A percentile compares a stretch with the other conserved stretches of the same genome.
Conservation (phyloP, 1,140 invertebrate species). For the Phthorimaea operculella region DNA sequence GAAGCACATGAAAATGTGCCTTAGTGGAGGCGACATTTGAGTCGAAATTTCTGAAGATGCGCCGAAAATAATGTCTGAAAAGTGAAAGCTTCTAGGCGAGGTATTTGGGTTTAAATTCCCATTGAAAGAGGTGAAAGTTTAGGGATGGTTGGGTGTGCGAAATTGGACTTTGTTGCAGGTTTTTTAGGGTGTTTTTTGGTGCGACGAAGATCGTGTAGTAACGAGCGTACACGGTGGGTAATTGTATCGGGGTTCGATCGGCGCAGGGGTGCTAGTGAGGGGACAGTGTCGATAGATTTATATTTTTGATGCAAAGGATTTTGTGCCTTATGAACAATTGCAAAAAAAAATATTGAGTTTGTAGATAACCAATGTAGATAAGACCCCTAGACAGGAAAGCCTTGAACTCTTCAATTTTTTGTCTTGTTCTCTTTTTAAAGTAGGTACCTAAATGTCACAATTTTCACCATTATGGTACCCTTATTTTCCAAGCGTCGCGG, state of each 20-base stretch:
- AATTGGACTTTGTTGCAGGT: constrained; percentile 23
- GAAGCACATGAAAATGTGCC: constrained; percentile 22
- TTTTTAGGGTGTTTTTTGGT: constrained; percentile 28
- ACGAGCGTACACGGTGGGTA: constrained; percentile 60
- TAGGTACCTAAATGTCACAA: no score
- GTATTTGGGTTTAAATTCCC: constrained; percentile 68
- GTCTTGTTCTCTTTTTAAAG: no score
- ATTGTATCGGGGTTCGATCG: constrained; percentile 64
- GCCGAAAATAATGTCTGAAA: constrained; percentile 62
- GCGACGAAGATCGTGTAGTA: constrained; percentile 58
- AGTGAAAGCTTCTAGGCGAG: constrained; percentile 66
- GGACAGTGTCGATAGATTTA: constrained; percentile 22
- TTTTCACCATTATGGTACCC: no score
- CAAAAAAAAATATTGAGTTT: no score
- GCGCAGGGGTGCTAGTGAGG: constrained; percentile 36
- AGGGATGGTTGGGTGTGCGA: constrained; percentile 25
- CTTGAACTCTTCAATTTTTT: no score
- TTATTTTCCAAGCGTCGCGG: no score
- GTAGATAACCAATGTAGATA: no score
- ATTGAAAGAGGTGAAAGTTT: constrained; percentile 68
- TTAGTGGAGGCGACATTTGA: constrained; percentile 23
- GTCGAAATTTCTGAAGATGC: constrained; percentile 26
- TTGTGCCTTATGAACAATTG: constrained; percentile 18
- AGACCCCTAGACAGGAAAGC: no score
- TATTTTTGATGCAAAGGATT: constrained; percentile 17